Evolutionary conservation across 2,888 invertebrate species (phyloP).

Genomic region (Plagiodera versicolora): DNA sequence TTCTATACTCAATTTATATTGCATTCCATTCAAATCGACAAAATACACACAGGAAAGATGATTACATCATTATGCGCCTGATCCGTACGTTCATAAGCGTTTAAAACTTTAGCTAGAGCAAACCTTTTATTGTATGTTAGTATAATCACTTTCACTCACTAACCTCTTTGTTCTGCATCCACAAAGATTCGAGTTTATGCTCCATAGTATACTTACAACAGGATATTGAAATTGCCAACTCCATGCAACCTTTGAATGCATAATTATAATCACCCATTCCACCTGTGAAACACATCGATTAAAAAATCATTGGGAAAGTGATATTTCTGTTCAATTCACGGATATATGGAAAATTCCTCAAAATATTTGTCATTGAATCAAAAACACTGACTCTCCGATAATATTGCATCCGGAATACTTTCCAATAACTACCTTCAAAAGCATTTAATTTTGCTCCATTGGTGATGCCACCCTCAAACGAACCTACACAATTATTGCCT

Average conservation of each 20-base stretch:
- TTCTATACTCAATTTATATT: too few relatives aligned
- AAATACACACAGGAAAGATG: too few relatives aligned
- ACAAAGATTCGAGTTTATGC: constrained; percentile 58
- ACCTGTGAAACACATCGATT: constrained; percentile 45
- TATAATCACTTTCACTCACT: too few relatives aligned
- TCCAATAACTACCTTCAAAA: constrained; percentile 37
- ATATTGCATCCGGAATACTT: too few relatives aligned
- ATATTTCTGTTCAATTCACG: background rate
- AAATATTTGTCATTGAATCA: too few relatives aligned
- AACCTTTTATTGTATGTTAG: too few relatives aligned
- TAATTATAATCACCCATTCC: constrained; percentile 73
- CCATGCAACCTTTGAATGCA: constrained; percentile 66
- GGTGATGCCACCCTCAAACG: constrained; percentile 63
- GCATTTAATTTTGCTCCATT: constrained; percentile 70
- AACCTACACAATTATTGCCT: constrained; percentile 54
- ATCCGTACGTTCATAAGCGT: too few relatives aligned
- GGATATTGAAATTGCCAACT: constrained; percentile 66
- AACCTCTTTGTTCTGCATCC: constrained; percentile 63
- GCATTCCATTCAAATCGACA: too few relatives aligned
- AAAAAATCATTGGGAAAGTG: background rate
- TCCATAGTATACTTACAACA: constrained; percentile 67
- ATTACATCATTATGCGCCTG: too few relatives aligned
- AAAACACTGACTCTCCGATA: too few relatives aligned
- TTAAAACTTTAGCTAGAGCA: too few relatives aligned
- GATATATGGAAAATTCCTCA: too few relatives aligned